Conservation (phyloP, 1,140 invertebrate species). For the Chlorops oryzae region DNA sequence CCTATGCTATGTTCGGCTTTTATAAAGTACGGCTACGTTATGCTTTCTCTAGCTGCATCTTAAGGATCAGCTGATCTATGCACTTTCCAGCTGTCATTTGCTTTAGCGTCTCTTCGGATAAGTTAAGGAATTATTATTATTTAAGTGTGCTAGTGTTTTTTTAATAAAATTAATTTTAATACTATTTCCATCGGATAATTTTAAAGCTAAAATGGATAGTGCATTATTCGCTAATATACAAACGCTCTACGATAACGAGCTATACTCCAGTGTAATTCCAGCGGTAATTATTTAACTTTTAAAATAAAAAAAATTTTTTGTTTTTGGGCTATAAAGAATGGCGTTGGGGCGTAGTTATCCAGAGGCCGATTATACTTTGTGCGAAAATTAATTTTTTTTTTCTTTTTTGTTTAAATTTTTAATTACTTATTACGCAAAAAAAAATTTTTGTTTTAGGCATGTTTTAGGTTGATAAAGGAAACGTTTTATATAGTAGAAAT, state of each 20-base stretch:
- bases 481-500: not conserved
- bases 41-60: no score
- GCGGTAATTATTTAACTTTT: conserved; percentile 19
- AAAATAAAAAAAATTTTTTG: not conserved
- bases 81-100: no score
- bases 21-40: no score
- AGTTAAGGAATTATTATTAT: no score
- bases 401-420: not conserved
- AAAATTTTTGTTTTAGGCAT: not conserved
- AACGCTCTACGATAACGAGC: conserved; percentile 35
- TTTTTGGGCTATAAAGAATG: not conserved
- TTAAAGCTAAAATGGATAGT: conserved; percentile 39
- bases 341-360: not conserved
- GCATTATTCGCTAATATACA: conserved; percentile 34
- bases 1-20: no score
- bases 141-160: no score
- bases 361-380: not conserved
- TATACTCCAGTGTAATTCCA: conserved; percentile 38
- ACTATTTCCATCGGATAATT: no score
- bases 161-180: no score
- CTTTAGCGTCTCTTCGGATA: no score
- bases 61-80: no score
- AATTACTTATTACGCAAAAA: not conserved
- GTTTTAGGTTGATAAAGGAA: not conserved
- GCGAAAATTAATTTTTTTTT: not conserved